Evolutionary conservation across 1,140 invertebrate species (phyloP), one percentile per base, ranked within the genome.

Genomic region (Lutraria rhynchaena): DNA sequence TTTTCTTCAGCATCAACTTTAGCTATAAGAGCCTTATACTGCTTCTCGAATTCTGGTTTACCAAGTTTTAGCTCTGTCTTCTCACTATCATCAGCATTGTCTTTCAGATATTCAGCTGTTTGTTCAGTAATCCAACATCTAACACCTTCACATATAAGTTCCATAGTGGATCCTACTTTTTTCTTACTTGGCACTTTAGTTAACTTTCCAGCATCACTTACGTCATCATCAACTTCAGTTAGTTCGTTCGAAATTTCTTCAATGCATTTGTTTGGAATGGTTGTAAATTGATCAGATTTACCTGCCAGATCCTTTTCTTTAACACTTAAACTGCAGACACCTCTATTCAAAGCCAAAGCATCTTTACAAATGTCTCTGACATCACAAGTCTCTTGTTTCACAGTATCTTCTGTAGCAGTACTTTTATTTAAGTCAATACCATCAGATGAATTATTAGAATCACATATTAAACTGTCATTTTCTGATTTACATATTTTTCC

Each of bases 1-100:
- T 41, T 73, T 49, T 81, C 78, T 24, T 81, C 44, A 0, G 78
- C 78, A 81, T 81, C 78, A 35, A 81, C 69, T 53, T 65, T 73
- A 7, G 55, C 46, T 22, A 74, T 58, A 15, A 81, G 49, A 24
- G 22, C 69, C 15, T 61, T 7, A 55, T 81, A 81, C 31, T 81
- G 53, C 60, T 63, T 60, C 22, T 81, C 19, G 24, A 71, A 73
- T 55, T 11, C 46, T 33, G 35, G 22, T 1, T 70, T 80, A 22
- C 44, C 41, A 1, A 3, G 27, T 37, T 27, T 58, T 31, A 31
- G 19, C 9, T 11, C 75, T 31, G 7, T 27, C 17, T 41, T 11
- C 24, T 33, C 37, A 5, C 3, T 29, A 49, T 67, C 37, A n/a
- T 41, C 31, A 27, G 1, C 27, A 27, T 41, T 19, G 33, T 58